phyloP scores from a whole-genome alignment of 1,140 invertebrate species.

The Augochlora pura region DNA sequence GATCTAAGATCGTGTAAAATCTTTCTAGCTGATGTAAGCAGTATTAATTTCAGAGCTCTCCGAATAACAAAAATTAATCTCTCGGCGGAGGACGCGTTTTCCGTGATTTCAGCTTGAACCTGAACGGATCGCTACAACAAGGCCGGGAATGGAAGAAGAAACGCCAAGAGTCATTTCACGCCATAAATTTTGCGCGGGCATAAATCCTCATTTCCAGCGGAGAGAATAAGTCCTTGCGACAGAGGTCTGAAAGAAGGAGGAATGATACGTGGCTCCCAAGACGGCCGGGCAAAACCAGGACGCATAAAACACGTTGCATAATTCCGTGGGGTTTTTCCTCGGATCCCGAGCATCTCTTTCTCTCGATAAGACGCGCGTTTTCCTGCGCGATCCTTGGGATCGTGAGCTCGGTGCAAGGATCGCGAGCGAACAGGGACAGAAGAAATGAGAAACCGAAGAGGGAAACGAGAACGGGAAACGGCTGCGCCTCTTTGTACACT shows the following conservation, averaged over 20 bases:
- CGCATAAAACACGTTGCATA: constrained; percentile 7
- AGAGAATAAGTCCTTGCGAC: background rate
- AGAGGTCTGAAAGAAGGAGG: background rate
- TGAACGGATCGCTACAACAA: no score
- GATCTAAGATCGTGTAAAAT: no score
- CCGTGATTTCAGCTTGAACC: background rate
- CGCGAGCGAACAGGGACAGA: background rate
- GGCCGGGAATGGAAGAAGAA: background rate
- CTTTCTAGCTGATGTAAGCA: no score
- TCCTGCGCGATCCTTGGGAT: background rate
- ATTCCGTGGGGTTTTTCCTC: constrained; percentile 8
- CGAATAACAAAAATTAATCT: no score
- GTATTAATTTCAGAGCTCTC: no score
- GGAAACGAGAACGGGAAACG: constrained; percentile 25
- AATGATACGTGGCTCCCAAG: background rate
- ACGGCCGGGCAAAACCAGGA: background rate
- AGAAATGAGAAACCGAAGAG: background rate
- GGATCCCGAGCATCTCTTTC: background rate
- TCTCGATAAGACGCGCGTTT: background rate
- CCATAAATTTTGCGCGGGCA: constrained; percentile 15
- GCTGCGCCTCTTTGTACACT: constrained; percentile 4
- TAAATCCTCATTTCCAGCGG: background rate
- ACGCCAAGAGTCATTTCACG: background rate
- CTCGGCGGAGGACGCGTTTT: no score
- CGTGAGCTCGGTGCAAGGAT: no score